Evolutionary conservation across 2,797 vertebrate species (phyloP), one percentile per base, ranked within the genome.

Genomic region (Gallirallus australis): DNA sequence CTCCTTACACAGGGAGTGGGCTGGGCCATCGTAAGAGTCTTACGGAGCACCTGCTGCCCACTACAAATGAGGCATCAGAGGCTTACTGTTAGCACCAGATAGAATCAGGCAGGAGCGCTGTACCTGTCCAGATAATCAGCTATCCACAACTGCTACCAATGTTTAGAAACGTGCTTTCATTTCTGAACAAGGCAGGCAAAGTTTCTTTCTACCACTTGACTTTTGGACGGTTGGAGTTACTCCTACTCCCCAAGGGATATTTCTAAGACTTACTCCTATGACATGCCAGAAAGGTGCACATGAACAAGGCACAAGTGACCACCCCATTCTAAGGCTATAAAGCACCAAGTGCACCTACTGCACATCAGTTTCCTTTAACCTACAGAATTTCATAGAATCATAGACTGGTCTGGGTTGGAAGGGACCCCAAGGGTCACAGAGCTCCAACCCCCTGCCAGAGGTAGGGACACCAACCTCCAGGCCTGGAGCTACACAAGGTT

Each of bases 201-300:
- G 15, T 27, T 33, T 63, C 15, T 40, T 61, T 12, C 37, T 7
- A 66, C 30, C n/a, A 47, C 31, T 53, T 47, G 15, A 60, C 18
- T 52, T 60, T 91, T 47, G 20, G 27, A 71, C 27, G 66, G 39
- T 7, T 75, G 28, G 10, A 20, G n/a, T 47, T 73, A 42, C 1
- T 47, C 35, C 35, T 63, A 60, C 47, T 66, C 75, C 83, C 68
- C 24, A 64, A 24, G 19, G 17, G 37, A 33, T 52, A 37, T 23
- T 89, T 0, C 0, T 56, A 54, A 82, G 15, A 47, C n/a, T 68
- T 30, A 39, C 9, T 23, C 24, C 30, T 57, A 50, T 0, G 4
- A 77, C 20, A 70, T 16, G 42, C 9, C 20, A 8, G 42, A 66
- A 80, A 66, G 14, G 47, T 16, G 14, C 3, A 35, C 13, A 2